Base-by-base conservation (phyloP, 1,140 invertebrate genomes). In the Euglossa dilemma region DNA sequence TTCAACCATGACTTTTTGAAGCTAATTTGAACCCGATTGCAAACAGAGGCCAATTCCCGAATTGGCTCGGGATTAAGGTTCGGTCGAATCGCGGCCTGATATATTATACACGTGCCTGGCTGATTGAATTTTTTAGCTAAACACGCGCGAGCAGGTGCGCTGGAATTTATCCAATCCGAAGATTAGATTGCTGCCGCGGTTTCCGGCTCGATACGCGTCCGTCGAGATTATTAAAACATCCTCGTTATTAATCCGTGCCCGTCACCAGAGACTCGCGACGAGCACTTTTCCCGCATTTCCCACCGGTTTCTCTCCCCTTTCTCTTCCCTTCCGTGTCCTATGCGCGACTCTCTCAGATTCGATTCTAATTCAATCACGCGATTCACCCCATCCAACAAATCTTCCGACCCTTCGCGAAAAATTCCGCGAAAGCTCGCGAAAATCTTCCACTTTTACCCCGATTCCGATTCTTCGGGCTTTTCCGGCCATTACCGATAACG, bases 351-450 rank as follows among this genome's bases (percentile, higher is more conserved):
- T 12, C 64, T 64, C 20, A 69, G 74, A 83, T 86, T 75, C 85
- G 83, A 87, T 83, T 87, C 83, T 75, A 86, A 87, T 87, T 86
- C 80, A 80, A 87, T 83, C 64, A 59, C 54, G 73, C 80, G 67
- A 85, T 77, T 70, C 72, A 75, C 80, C 63, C 66, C 0, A n/a
- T n/a, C 45, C 57, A 50, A 57, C 76, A 85, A 66, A 59, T 59
- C 50, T 72, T 5, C 8, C 43, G 76, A 54, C 9, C 20, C 28
- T 23, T 16, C 57, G 47, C 28, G 56, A 45, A 79, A 36, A 61
- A 70, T 11, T n/a, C 16, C n/a, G 20, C 12, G 8, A 18, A 6
- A 43, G 25, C 23, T 75, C 63, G 28, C 43, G 20, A 14, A n/a
- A 76, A 66, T 25, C 56, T n/a, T n/a, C n/a, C n/a, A n/a, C 14